Conservation (phyloP, 1,140 invertebrate genomes). For the Cataglyphis hispanica region DNA sequence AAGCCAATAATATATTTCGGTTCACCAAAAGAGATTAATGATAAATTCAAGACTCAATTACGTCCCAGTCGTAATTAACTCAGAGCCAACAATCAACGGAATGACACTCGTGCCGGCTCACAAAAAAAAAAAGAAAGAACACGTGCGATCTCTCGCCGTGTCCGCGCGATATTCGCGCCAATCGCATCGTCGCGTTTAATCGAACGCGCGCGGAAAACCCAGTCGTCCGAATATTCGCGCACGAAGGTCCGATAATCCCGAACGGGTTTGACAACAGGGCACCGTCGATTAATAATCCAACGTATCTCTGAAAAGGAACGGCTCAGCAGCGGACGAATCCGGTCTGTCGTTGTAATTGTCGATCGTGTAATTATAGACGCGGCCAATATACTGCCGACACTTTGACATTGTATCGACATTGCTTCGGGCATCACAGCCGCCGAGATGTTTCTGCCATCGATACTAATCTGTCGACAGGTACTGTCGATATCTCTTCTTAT, state of each 20-base stretch:
- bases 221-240: constrained; percentile 47
- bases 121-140: not conserved
- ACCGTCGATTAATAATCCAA: constrained; percentile 33
- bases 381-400: constrained; percentile 26
- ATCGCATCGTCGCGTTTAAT: constrained; percentile 53
- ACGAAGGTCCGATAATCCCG: constrained; percentile 41
- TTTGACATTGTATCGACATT: constrained; percentile 48
- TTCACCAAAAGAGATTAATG: not conserved
- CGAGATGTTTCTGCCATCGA: constrained; percentile 1
- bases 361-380: constrained; percentile 31
- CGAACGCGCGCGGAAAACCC: constrained; percentile 36
- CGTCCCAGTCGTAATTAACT: constrained; percentile 2
- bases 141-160: constrained; percentile 6
- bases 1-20: not conserved
- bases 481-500: constrained; percentile 19
- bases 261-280: not conserved
- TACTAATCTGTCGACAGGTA: constrained; percentile 27
- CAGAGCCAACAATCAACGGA: not conserved
- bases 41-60: constrained; percentile 1
- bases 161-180: constrained; percentile 46
- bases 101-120: not conserved
- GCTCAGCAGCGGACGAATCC: constrained; percentile 24
- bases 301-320: constrained; percentile 33
- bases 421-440: not conserved
- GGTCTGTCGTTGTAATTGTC: constrained; percentile 36